These are phyloP conservation scores for Ceratosolen fusciceps DNA, from an alignment of 1,140 invertebrate genomes.

Conservation along the genomic window DNA sequence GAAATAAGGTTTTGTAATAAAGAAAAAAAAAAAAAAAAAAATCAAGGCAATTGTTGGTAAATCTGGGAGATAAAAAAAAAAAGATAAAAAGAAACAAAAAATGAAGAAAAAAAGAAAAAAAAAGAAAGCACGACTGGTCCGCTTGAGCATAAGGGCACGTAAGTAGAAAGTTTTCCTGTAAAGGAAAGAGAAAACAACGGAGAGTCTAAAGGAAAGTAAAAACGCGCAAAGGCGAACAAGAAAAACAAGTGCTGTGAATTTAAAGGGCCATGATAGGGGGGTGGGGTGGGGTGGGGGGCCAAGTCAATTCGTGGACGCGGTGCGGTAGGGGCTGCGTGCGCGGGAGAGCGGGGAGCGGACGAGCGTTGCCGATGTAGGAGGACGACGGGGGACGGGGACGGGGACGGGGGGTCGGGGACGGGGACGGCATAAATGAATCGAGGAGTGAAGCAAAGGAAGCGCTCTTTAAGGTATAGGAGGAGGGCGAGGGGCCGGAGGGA, in stretches of 20 bases:
- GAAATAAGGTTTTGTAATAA: too few species aligned
- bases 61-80: constrained; percentile 31
- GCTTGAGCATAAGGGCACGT: constrained; percentile 32
- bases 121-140: constrained; percentile 16
- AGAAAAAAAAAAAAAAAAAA: too few species aligned
- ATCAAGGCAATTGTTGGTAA: constrained; percentile 31
- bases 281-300: background rate
- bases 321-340: background rate
- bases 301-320: too few species aligned
- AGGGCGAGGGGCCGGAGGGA: constrained; percentile 1
- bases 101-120: too few species aligned
- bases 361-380: too few species aligned
- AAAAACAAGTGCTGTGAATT: constrained; percentile 22
- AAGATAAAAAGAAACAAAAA: too few species aligned
- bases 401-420: background rate
- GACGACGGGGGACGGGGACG: background rate
- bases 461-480: too few species aligned
- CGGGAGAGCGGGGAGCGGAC: too few species aligned
- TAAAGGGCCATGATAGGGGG: constrained; percentile 12
- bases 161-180: constrained; percentile 37
- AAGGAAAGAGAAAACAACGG: constrained; percentile 2
- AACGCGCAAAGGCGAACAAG: constrained; percentile 14
- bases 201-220: constrained; percentile 6
- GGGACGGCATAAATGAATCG: constrained; percentile 33
- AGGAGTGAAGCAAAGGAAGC: constrained; percentile 2